Percentiles rank a stretch among this genome's conserved stretches.
Evolutionary conservation across 2,113 vertebrate genomes (phyloP).

Genomic region (Actenoides hombroni): DNA sequence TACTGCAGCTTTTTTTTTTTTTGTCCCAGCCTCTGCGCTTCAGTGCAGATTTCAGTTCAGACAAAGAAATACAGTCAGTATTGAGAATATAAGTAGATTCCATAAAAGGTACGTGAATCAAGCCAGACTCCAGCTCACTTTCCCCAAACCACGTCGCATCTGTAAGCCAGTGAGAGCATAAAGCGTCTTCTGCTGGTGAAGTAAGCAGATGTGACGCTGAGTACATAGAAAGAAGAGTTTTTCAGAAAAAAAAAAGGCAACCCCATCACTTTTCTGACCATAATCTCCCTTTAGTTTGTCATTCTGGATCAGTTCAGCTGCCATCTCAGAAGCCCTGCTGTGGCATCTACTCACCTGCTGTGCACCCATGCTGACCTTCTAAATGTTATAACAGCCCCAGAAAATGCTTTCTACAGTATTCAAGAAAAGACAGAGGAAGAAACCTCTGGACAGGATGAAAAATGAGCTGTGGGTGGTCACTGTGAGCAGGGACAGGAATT

Average conservation of each 20-base stretch:
- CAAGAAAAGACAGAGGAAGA: neutral
- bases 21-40: neutral
- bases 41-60: neutral
- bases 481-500: neutral
- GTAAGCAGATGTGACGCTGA: neutral
- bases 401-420: neutral
- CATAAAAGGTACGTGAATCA: neutral
- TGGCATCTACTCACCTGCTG: neutral
- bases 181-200: neutral
- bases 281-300: neutral
- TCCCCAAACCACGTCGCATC: accelerated
- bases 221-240: neutral
- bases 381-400: neutral
- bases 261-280: neutral
- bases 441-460: neutral
- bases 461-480: neutral
- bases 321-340: neutral
- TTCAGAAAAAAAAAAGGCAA: neutral
- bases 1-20: neutral
- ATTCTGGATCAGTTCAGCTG: neutral
- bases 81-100: neutral
- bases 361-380: neutral
- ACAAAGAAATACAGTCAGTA: neutral
- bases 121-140: neutral
- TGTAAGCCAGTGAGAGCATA: neutral